These are phyloP conservation scores for Sisyra nigra DNA, from an alignment of 2,888 invertebrate species.

Conservation along the genomic window DNA sequence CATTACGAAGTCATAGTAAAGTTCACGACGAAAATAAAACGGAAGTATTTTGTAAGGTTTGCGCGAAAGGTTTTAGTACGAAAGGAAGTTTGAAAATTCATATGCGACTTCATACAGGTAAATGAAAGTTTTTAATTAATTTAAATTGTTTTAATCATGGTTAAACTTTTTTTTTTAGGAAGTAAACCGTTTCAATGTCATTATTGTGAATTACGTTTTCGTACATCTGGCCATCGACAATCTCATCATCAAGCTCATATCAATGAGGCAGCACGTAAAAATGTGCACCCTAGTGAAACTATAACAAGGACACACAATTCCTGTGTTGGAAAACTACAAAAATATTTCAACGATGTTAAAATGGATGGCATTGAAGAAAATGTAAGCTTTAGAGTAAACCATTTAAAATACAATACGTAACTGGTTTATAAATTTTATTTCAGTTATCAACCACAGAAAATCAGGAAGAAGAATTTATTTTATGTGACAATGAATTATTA, in stretches of 20 bases:
- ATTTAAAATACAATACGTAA: no score
- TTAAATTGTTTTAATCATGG: background rate
- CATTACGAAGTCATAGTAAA: slow-evolving; percentile 41
- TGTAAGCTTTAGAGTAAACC: no score
- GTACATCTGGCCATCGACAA: slow-evolving; percentile 49
- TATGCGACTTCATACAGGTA: slow-evolving; percentile 45
- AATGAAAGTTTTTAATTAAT: slow-evolving; percentile 10
- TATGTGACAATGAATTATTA: no score
- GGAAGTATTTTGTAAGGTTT: slow-evolving; percentile 42
- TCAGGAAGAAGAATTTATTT: no score
- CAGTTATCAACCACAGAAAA: no score
- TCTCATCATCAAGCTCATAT: slow-evolving; percentile 30
- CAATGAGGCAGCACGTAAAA: no score
- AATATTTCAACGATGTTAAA: no score
- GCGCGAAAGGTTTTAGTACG: slow-evolving; percentile 42
- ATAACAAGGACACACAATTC: no score
- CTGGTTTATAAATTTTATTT: no score
- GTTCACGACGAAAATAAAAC: slow-evolving; percentile 36
- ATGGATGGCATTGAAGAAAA: no score
- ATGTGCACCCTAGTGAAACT: no score
- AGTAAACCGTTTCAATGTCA: slow-evolving; percentile 42
- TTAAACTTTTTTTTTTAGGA: slow-evolving; percentile 21
- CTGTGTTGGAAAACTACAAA: no score
- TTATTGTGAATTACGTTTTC: slow-evolving; percentile 40
- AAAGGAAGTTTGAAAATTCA: slow-evolving; percentile 50